Evolutionary conservation across 2,797 vertebrate genomes (phyloP), one percentile per base, ranked within the genome.

Genomic region (Ptychadena robeensis): DNA sequence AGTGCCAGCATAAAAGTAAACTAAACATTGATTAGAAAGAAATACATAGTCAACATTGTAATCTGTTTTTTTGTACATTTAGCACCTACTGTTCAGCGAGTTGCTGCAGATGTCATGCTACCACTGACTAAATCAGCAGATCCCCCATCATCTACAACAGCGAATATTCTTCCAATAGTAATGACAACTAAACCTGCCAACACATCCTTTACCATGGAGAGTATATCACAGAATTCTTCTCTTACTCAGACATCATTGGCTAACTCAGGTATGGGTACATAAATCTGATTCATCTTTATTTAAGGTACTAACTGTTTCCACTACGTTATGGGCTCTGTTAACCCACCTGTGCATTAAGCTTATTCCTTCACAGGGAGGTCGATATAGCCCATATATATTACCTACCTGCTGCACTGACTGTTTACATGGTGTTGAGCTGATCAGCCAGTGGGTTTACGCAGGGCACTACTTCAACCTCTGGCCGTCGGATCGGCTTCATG

Each of bases 51-150:
- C 0, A 57, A 6, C 57, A 22, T 67, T 34, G 2, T 66, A 5
- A 25, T 48, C 32, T 66, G 15, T 53, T 22, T 77, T 9, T 67
- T 35, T 31, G 65, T 10, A 40, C 9, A 10, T 38, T 34, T 28
- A 77, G 81, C n/a, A 40, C 14, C 37, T 31, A 70, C 48, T 40
- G 38, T 68, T 18, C 81, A 63, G 18, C 57, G 37, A 34, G 34
- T 82, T 76, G 81, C 73, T 63, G 81, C 81, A 28, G 73, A 82
- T 63, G 32, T n/a, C 8, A 8, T 70, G 37, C 76, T 82, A 53
- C 67, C 48, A 64, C 66, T 34, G 65, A 82, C 69, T 30, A 82
- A 76, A 48, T 27, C 81, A n/a, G 1, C 28, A 44, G 81, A 75
- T 64, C 9, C 22, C 22, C 81, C 69, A 40, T 7, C 63, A 75